Evolutionary conservation across 2,797 vertebrate genomes (phyloP), one percentile per base, ranked within the genome.

Genomic region (Ctenosaura bakeri): DNA sequence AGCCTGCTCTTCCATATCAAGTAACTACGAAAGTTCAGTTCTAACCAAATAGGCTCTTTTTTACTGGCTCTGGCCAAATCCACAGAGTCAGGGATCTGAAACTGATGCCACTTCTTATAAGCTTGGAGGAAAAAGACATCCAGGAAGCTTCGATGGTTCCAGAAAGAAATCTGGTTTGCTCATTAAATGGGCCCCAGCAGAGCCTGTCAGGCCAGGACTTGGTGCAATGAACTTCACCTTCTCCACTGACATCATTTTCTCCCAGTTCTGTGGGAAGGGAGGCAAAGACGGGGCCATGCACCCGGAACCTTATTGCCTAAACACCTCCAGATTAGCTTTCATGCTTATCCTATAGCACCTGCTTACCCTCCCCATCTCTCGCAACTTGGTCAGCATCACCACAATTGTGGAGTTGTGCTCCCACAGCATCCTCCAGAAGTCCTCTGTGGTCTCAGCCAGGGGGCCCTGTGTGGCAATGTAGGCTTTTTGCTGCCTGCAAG

Each of bases 391-490:
- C 95, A 99, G 97, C 99, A 99, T 99, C 96, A 99, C 99, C 83
- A 99, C 98, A 83, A 99, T 99, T 94, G 99, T 99, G 94, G 99
- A 99, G 94, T 99, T 99, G 97, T 99, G 98, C 90, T 99, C 99
- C 99, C 99, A 99, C 7, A 99, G 93, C 99, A 99, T 99, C 93
- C 99, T 98, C 99, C 99, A 99, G 97, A 99, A 99, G 97, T 99
- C 99, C 95, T 99, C 99, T 0, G 99, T 99, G 95, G 98, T 99
- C 97, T 99, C 98, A 0, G 98, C 98, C 95, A 99, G 95, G 0
- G 99, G 99, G 92, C 99, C 99, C 97, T 99, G 99, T 0, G 99
- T 99, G 92, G 99, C 98, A 35, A 99, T 98, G 97, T 99, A 99
- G 12, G 98, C 99, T 97, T 98, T 99, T 96, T 99, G 98, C 94